These are phyloP conservation scores for Dryobotodes eremita DNA, from an alignment of 2,888 invertebrate genomes.

Conservation along the genomic window DNA sequence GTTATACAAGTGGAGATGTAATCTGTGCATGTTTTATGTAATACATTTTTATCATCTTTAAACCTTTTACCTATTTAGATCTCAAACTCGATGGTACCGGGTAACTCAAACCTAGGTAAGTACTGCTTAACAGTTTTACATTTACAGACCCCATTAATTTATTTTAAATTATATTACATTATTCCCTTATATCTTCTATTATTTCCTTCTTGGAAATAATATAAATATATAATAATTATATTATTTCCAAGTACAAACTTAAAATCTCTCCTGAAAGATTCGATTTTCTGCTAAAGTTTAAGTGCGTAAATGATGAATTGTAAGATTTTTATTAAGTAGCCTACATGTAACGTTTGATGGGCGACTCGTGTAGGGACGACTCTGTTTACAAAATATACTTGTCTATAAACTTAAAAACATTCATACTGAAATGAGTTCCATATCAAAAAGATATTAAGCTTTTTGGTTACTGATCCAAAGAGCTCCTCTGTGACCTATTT, in stretches of 20 bases:
- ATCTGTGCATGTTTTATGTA: constrained; percentile 20
- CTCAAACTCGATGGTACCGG: not conserved
- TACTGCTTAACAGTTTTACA: not conserved
- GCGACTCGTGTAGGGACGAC: not conserved
- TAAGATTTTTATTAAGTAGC: not conserved
- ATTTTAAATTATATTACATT: not conserved
- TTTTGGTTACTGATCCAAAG: constrained; percentile 19
- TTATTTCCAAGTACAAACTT: not conserved
- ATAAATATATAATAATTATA: not conserved
- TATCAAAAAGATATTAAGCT: constrained; percentile 35
- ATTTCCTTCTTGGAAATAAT: not conserved
- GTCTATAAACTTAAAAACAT: not conserved
- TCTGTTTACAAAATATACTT: not conserved
- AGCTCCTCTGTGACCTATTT: constrained; percentile 41
- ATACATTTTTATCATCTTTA: constrained; percentile 12
- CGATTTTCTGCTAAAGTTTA: not conserved
- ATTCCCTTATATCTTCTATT: no score
- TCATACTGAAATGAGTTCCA: not conserved
- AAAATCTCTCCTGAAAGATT: not conserved
- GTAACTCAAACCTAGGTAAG: not conserved
- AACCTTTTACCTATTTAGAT: not conserved
- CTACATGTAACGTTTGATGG: not conserved
- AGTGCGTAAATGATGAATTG: not conserved
- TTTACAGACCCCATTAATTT: not conserved
- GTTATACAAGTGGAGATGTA: constrained; percentile 35